phyloP scores from a whole-genome alignment of 2,113 vertebrate genomes.

The Notiomystis cincta region DNA sequence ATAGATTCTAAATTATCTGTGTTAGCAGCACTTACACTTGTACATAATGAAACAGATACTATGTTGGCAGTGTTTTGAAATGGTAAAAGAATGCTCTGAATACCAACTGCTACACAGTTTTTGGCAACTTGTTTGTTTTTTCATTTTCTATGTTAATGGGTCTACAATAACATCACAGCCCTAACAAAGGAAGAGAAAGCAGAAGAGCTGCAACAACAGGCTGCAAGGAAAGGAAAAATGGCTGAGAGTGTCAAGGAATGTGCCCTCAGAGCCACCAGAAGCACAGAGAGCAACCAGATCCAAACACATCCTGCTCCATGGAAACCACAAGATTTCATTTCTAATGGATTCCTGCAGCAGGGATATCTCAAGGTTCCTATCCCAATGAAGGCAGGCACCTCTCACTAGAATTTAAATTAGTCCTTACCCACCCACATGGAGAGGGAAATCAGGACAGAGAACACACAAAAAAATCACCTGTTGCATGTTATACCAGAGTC shows the following conservation, averaged over 20 bases:
- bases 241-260: neutral
- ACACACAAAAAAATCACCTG: neutral
- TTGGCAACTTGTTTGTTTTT: conserved; percentile 37
- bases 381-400: neutral
- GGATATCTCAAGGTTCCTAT: neutral
- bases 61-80: conserved; percentile 40
- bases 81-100: conserved; percentile 37
- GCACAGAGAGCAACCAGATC: neutral
- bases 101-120: conserved; percentile 5
- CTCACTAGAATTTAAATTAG: neutral
- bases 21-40: conserved; percentile 44
- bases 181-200: neutral
- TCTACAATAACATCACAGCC: neutral
- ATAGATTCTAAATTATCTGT: conserved; percentile 54
- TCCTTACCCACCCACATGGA: neutral
- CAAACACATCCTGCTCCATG: neutral
- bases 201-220: neutral
- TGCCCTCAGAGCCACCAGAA: neutral
- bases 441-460: neutral
- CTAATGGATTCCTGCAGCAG: neutral
- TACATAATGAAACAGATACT: conserved; percentile 50
- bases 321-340: neutral
- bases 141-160: conserved; percentile 41
- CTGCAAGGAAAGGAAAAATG: neutral
- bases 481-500: neutral